Evolutionary conservation across 2,888 invertebrate species (phyloP).

Genomic region (Oxytorus armatus): DNA sequence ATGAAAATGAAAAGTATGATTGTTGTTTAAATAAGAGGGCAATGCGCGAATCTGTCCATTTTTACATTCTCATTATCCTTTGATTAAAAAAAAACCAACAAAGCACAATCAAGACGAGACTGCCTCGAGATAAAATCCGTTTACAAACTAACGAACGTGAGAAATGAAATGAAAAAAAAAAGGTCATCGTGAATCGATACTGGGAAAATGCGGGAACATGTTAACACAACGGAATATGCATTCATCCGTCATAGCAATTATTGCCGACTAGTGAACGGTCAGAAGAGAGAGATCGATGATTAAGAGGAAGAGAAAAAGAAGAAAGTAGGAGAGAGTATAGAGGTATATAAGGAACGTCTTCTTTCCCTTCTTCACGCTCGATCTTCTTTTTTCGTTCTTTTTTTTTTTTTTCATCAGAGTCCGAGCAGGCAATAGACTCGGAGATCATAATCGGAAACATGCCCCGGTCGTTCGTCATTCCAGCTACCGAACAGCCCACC

Average conservation of each 20-base stretch:
- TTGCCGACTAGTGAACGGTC: constrained; percentile 33
- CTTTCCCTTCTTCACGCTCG: constrained; percentile 27
- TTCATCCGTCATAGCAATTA: constrained; percentile 63
- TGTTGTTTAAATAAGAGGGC: too few species aligned
- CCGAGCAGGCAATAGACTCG: constrained; percentile 65
- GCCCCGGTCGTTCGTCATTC: constrained; percentile 74
- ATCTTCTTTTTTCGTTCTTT: constrained; percentile 25
- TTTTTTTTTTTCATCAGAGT: constrained; percentile 32
- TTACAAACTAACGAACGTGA: neutral
- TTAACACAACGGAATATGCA: constrained; percentile 1
- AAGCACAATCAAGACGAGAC: too few species aligned
- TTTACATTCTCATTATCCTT: too few species aligned
- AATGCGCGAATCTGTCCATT: too few species aligned
- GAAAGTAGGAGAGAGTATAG: neutral
- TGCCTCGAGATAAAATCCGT: neutral
- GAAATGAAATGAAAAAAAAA: neutral
- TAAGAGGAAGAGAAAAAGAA: constrained; percentile 29
- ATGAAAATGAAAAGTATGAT: too few species aligned
- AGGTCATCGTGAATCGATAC: neutral
- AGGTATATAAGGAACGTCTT: constrained; percentile 33
- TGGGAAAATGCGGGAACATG: neutral
- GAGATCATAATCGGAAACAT: constrained; percentile 78
- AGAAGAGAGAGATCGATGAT: constrained; percentile 25
- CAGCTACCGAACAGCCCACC: constrained; percentile 67
- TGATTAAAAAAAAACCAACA: too few species aligned